Conservation (phyloP, 2,113 vertebrate genomes). For the Nothoprocta perdicaria region DNA sequence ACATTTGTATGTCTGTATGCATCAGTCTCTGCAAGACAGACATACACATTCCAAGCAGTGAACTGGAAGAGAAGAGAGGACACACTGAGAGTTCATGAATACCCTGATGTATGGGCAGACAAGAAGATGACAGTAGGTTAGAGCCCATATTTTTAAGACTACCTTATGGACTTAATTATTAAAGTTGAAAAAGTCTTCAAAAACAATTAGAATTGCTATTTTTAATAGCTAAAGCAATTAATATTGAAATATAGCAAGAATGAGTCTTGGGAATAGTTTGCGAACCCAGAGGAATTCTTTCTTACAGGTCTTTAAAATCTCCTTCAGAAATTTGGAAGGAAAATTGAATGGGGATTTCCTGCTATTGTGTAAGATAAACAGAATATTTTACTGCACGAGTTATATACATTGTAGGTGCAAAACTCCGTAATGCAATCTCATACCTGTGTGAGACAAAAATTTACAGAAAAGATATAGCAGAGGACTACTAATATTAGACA, state of each 20-base stretch:
- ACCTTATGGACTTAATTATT: constrained; percentile 69
- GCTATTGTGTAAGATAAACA: constrained; percentile 73
- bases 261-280: constrained; percentile 16
- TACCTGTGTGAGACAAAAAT: neutral
- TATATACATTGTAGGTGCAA: constrained; percentile 5
- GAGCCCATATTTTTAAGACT: constrained; percentile 37
- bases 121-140: constrained; percentile 43
- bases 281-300: constrained; percentile 66
- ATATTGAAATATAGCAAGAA: constrained; percentile 68
- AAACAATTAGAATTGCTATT: constrained; percentile 69
- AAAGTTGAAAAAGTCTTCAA: constrained; percentile 68
- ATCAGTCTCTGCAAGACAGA: neutral
- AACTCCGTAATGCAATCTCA: neutral
- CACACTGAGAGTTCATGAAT: constrained; percentile 37
- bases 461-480: neutral
- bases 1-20: neutral
- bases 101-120: constrained; percentile 56
- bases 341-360: constrained; percentile 70
- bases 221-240: constrained; percentile 69
- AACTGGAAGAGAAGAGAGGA: constrained; percentile 38
- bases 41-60: neutral
- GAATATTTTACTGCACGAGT: constrained; percentile 42
- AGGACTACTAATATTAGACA: neutral
- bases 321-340: constrained; percentile 71
- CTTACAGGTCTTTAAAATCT: constrained; percentile 68